Evolutionary conservation across 1,140 invertebrate species (phyloP).

Genomic region (Asbolus verrucosus): DNA sequence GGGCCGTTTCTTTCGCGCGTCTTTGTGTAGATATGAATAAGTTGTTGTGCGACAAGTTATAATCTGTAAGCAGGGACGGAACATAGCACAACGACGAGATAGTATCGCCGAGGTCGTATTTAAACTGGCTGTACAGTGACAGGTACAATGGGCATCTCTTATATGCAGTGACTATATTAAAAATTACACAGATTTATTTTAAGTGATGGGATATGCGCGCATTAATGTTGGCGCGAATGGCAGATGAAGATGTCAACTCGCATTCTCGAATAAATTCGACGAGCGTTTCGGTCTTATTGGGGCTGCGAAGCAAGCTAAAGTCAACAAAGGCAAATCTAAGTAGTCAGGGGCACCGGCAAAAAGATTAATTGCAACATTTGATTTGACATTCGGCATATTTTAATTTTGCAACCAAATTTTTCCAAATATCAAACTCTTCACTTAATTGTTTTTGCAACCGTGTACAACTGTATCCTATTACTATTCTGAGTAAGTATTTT

Average conservation of each 20-base stretch:
- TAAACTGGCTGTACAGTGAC: conserved; percentile 33
- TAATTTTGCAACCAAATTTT: no score
- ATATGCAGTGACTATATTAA: conserved; percentile 26
- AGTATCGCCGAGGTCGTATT: conserved; percentile 23
- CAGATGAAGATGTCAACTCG: neutral
- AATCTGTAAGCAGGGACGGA: conserved; percentile 23
- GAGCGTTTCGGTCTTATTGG: no score
- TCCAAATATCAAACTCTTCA: no score
- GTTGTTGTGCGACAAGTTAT: conserved; percentile 36
- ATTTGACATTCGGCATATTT: no score
- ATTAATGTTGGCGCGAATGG: neutral
- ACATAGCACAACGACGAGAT: conserved; percentile 23
- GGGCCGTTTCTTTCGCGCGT: neutral
- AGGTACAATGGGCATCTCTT: conserved; percentile 32
- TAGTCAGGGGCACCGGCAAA: no score
- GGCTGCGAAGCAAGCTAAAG: no score
- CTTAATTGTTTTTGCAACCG: no score
- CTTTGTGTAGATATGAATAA: conserved; percentile 16
- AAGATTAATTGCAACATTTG: no score
- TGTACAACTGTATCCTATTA: no score
- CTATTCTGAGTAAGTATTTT: no score
- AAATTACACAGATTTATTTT: conserved; percentile 34
- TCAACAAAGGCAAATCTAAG: no score
- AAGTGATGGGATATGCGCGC: conserved; percentile 6
- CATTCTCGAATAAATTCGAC: no score